Evolutionary conservation across 1,140 invertebrate species (phyloP).

Genomic region (Tetragnatha versicolor): DNA sequence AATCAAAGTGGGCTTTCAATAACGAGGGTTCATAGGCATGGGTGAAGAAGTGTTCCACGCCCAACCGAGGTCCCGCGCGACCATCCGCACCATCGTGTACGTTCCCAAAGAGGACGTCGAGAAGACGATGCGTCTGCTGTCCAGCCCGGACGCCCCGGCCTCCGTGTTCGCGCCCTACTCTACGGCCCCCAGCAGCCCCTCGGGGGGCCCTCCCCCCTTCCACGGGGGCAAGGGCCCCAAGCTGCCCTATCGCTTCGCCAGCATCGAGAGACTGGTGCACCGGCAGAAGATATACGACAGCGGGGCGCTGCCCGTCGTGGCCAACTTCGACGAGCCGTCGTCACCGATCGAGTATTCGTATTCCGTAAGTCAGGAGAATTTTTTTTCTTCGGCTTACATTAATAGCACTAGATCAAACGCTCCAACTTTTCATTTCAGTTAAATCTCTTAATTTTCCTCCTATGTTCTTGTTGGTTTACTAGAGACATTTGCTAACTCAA

Average conservation of each 20-base stretch:
- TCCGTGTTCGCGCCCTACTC: constrained; percentile 31
- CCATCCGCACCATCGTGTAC: constrained; percentile 35
- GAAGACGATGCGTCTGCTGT: constrained; percentile 19
- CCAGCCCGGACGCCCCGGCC: not conserved
- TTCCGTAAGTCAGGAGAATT: constrained; percentile 41
- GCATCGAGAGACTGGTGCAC: constrained; percentile 74
- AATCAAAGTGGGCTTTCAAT: no score
- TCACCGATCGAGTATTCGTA: constrained; percentile 40
- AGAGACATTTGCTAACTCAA: no score
- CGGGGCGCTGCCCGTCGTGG: constrained; percentile 15
- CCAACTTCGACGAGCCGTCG: constrained; percentile 43
- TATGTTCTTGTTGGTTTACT: no score
- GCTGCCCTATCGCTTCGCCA: constrained; percentile 68
- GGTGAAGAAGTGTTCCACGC: constrained; percentile 22
- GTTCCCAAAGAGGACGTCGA: constrained; percentile 33
- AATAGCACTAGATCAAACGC: not conserved
- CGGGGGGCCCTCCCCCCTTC: not conserved
- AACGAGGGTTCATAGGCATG: not conserved
- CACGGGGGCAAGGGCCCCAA: not conserved
- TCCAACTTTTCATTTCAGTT: no score
- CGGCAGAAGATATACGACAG: constrained; percentile 71
- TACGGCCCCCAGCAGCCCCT: constrained; percentile 40
- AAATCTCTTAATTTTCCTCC: no score
- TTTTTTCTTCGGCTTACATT: not conserved
- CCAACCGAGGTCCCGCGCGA: constrained; percentile 13